Percentiles rank a stretch among this genome's conserved stretches.
These are phyloP conservation scores for Agonopterix arenella DNA, from an alignment of 2,888 invertebrate genomes.

Conservation along the genomic window DNA sequence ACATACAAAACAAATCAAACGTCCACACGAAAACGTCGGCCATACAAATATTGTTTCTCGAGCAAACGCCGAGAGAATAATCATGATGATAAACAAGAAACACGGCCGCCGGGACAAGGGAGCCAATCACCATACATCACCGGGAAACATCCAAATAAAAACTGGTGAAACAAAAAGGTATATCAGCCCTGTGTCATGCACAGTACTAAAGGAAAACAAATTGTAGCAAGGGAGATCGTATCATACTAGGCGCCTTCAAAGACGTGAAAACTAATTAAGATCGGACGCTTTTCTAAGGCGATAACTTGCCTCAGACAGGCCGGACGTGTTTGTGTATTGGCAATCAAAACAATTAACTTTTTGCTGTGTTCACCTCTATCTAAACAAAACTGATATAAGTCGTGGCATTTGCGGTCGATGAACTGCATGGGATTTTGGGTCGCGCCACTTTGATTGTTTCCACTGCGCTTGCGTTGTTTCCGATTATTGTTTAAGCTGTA, in stretches of 20 bases:
- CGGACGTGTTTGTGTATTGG: conserved; percentile 67
- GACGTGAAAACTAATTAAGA: conserved; percentile 77
- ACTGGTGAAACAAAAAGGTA: conserved; percentile 63
- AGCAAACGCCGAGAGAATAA: conserved; percentile 57
- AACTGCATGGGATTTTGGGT: conserved; percentile 10
- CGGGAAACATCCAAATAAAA: conserved; percentile 63
- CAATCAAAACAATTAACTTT: conserved; percentile 76
- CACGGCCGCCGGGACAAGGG: conserved; percentile 61
- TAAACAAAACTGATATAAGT: conserved; percentile 35
- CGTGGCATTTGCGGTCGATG: not conserved
- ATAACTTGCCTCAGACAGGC: conserved; percentile 64
- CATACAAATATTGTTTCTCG: conserved; percentile 64
- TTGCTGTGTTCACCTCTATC: conserved; percentile 56
- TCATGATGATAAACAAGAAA: conserved; percentile 73
- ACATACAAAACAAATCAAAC: conserved; percentile 59
- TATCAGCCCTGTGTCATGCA: conserved; percentile 53
- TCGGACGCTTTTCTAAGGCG: conserved; percentile 71
- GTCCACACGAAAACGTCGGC: conserved; percentile 41
- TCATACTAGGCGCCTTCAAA: conserved; percentile 71
- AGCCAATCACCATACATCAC: conserved; percentile 76
- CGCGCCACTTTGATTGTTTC: conserved; percentile 16
- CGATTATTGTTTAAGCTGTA: no score
- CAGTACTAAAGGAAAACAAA: conserved; percentile 72
- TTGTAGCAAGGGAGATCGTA: conserved; percentile 72
- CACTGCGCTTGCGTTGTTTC: no score